phyloP scores from a whole-genome alignment of 2,797 vertebrate species.

The Parambassis ranga region DNA sequence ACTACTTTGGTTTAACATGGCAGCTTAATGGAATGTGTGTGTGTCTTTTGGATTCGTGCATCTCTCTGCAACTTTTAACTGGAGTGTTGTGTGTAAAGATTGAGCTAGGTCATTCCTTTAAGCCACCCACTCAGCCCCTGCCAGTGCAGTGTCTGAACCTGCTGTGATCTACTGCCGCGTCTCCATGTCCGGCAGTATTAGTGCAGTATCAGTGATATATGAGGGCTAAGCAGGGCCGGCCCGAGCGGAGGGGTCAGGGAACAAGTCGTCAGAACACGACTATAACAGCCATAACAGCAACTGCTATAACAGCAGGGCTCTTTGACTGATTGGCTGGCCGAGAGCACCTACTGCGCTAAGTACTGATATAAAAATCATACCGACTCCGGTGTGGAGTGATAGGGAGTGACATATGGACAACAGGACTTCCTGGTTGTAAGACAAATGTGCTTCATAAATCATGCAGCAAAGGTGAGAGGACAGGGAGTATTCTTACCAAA shows the following conservation, averaged over 20 bases:
- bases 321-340: slow-evolving; percentile 46
- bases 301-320: slow-evolving; percentile 18
- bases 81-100: slow-evolving; percentile 1
- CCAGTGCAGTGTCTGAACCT: slow-evolving; percentile 13
- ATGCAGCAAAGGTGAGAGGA: neutral
- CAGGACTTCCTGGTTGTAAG: neutral
- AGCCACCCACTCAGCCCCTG: slow-evolving; percentile 32
- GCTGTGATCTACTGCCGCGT: slow-evolving; percentile 33
- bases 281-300: too few relatives aligned
- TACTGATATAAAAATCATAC: slow-evolving; percentile 26
- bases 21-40: too few relatives aligned
- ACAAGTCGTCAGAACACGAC: slow-evolving; percentile 36
- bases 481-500: neutral
- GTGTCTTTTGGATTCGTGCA: neutral
- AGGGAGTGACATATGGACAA: neutral
- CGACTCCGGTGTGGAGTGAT: slow-evolving; percentile 11
- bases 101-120: slow-evolving; percentile 23
- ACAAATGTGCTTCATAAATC: slow-evolving; percentile 12
- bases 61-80: slow-evolving; percentile 1
- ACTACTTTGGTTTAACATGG: too few relatives aligned
- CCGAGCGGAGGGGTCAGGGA: slow-evolving; percentile 38
- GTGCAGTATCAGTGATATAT: slow-evolving; percentile 50
- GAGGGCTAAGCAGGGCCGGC: slow-evolving; percentile 35
- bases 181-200: slow-evolving; percentile 32
- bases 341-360: slow-evolving; percentile 18